phyloP scores from a whole-genome alignment of 2,113 vertebrate species.

The Willisornis vidua region DNA sequence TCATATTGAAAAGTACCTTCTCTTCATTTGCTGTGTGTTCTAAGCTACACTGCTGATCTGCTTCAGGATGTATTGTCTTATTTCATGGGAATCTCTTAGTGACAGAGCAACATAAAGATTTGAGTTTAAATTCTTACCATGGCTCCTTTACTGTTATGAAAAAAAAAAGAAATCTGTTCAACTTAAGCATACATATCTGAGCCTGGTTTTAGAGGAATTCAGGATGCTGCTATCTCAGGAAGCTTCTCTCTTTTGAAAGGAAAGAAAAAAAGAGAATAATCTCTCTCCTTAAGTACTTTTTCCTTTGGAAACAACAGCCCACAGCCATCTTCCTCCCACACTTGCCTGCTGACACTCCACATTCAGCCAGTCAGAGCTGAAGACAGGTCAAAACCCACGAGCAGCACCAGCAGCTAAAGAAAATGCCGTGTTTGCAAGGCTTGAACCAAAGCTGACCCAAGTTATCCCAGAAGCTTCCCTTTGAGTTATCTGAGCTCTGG shows the following conservation, averaged over 20 bases:
- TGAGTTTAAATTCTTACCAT: not conserved
- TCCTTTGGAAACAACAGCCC: constrained; percentile 15
- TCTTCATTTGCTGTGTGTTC: not conserved
- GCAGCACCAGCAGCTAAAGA: not conserved
- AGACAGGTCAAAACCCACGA: not conserved
- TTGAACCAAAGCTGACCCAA: not conserved
- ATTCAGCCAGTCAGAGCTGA: not conserved
- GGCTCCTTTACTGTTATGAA: not conserved
- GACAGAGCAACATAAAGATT: not conserved
- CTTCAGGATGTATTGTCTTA: not conserved
- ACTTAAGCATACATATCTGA: not conserved
- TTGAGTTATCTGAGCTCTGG: not conserved
- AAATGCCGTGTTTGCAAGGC: not conserved
- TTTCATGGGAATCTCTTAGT: not conserved
- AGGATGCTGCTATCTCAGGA: not conserved
- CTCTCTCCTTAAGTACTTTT: not conserved
- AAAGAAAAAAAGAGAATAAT: not conserved
- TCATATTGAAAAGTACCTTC: not conserved
- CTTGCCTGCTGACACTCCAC: not conserved
- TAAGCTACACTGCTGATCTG: not conserved
- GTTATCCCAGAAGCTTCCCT: not conserved
- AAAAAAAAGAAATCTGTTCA: not conserved
- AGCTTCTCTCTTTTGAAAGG: not conserved
- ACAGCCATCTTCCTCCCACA: not conserved
- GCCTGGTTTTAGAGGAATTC: not conserved